Evolutionary conservation across 1,140 invertebrate species (phyloP), one percentile per base, ranked within the genome.

Genomic region (Musca vetustissima): DNA sequence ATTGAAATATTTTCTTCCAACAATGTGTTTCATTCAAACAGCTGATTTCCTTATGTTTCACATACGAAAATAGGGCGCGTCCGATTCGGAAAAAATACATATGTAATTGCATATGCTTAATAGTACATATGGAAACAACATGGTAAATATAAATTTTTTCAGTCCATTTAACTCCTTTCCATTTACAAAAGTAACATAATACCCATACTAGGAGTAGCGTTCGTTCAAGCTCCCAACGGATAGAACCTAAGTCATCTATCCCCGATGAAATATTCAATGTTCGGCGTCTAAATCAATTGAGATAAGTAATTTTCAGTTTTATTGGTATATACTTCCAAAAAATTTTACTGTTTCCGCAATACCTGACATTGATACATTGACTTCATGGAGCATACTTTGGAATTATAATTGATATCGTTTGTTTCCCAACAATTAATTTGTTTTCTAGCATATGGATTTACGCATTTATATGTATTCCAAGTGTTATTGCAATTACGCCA

Each of bases 141-240:
- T 94, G 2, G 96, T 98, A 98, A 98, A 80, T 95, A 96, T 2
- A 96, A 13, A 95, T 93, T 86, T 98, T 98, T 75, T 96, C 96
- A 4, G 96, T 97, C 94, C 94, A 97, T 80, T 95, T 92, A 11
- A 98, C 95, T 32, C 96, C 96, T 85, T 98, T 98, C 93, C 95
- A 98, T 79, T 98, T 97, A 79, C 95, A 97, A 82, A 98, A 97
- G 84, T 98, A 98, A 83, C 95, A 97, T 69, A 97, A 84, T 49
- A 97, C 89, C 96, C 96, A 98, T 0, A 95, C 93, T 3, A 97
- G 82, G 0, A 95, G 83, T 11, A 98, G 84, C 4, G 94, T 96
- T 13, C 92, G 91, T 1, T 95, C 95, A 53, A 98, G 83, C 78
- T 97, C 95, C 93, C 94, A 96, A 61, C 94, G 88, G 72, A 97